These are phyloP conservation scores for Bhutanitis thaidina DNA, from an alignment of 2,888 invertebrate genomes.

Conservation along the genomic window DNA sequence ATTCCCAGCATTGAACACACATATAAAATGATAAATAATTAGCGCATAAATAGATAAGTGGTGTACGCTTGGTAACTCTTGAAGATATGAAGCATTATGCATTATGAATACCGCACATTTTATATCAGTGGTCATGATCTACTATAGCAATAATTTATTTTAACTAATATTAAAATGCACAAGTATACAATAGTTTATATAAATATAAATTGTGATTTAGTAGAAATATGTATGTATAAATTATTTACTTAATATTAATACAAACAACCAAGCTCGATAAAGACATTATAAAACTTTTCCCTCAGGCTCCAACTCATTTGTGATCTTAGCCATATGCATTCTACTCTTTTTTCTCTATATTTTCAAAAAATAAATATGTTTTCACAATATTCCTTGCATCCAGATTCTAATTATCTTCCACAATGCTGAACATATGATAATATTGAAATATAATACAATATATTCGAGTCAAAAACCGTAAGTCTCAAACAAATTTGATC, in stretches of 20 bases:
- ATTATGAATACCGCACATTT: not conserved
- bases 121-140: not conserved
- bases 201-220: conserved; percentile 9
- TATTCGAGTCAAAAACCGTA: too few species aligned
- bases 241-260: conserved; percentile 4
- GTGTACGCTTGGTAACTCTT: too few species aligned
- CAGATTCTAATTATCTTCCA: not conserved
- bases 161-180: conserved; percentile 3
- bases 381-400: not conserved
- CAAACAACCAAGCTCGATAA: conserved; percentile 7
- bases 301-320: not conserved
- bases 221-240: conserved; percentile 6
- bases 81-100: too few species aligned
- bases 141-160: not conserved
- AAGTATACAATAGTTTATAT: conserved; percentile 7
- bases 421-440: not conserved
- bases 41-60: too few species aligned
- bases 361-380: too few species aligned
- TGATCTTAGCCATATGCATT: not conserved
- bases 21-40: too few species aligned
- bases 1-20: too few species aligned
- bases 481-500: too few species aligned
- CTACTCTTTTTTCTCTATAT: not conserved
- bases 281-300: not conserved
- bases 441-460: not conserved